Evolutionary conservation across 1,140 invertebrate species (phyloP), one percentile per base, ranked within the genome.

Genomic region (Hypsibius dujardini): DNA sequence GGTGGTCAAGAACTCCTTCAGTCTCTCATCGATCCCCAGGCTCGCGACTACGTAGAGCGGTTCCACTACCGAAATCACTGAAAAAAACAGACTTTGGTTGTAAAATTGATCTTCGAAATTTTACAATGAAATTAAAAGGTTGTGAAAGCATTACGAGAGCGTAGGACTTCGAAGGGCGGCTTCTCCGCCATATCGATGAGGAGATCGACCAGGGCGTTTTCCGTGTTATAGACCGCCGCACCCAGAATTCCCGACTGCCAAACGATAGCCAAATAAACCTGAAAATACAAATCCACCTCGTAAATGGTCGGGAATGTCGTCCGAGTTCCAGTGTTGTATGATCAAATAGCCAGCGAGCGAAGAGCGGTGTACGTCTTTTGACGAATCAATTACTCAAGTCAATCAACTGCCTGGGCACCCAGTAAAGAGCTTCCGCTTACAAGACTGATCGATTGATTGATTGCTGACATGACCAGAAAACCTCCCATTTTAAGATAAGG

Each of bases 221-320:
- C 62, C 62, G 62, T 3, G 42, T 67, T 67, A 42, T 67, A 67
- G 3, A 67, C 3, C 62, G 62, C 62, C 3, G 62, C 62, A 15
- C 62, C 62, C 62, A 67, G 42, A 67, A 42, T 67, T 45, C 62
- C 62, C 12, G 62, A 12, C 3, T 67, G 62, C 62, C 62, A 67
- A 12, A 67, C 62, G 12, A 67, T 42, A 3, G 62, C 12, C 42
- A 67, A 7, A 67, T 15, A 12, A 12, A 67, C 42, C 62, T 67
- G 42, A 12, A 67, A 56, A 56, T n/a, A 0, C 7, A 56, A n/a
- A 56, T 28, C 28, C 28, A 28, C 28, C 28, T 28, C 28, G 28
- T 28, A 28, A 28, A 28, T 28, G 28, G 28, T 28, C 28, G 28
- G 28, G 28, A 28, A 28, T 28, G 28, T 28, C 28, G 28, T 28